phyloP scores from a whole-genome alignment of 2,888 invertebrate genomes.

The Zygogramma bicolorata region DNA sequence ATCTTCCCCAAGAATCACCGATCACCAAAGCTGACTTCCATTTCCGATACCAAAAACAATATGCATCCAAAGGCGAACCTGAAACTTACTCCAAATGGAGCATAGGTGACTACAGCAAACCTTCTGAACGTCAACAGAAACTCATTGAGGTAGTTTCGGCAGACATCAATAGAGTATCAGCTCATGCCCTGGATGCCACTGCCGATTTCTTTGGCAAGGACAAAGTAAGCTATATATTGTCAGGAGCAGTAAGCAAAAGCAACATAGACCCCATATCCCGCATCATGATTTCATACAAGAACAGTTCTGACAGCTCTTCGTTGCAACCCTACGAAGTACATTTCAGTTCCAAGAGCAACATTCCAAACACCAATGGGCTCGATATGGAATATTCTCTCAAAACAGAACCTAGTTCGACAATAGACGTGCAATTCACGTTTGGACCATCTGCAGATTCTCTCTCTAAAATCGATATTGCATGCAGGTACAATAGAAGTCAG shows the following conservation, averaged over 20 bases:
- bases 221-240: constrained; percentile 69
- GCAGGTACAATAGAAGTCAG: constrained; percentile 69
- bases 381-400: constrained; percentile 71
- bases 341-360: constrained; percentile 65
- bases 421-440: constrained; percentile 68
- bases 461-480: constrained; percentile 57
- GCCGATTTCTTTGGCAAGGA: constrained; percentile 70
- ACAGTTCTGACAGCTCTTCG: constrained; percentile 57
- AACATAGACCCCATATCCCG: constrained; percentile 72
- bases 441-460: constrained; percentile 66
- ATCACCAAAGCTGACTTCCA: constrained; percentile 44
- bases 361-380: constrained; percentile 69
- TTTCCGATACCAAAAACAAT: constrained; percentile 46
- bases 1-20: constrained; percentile 55
- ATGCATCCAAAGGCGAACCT: constrained; percentile 37
- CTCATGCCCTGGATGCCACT: constrained; percentile 69
- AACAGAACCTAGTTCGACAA: constrained; percentile 68
- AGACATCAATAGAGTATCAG: constrained; percentile 70
- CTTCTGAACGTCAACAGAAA: constrained; percentile 67
- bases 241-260: constrained; percentile 70
- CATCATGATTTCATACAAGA: constrained; percentile 68
- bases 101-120: constrained; percentile 59
- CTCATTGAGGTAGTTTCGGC: constrained; percentile 70
- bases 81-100: constrained; percentile 18
- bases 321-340: constrained; percentile 68